Base-by-base conservation (phyloP, 2,888 invertebrate species). In the Eristalis pertinax region DNA sequence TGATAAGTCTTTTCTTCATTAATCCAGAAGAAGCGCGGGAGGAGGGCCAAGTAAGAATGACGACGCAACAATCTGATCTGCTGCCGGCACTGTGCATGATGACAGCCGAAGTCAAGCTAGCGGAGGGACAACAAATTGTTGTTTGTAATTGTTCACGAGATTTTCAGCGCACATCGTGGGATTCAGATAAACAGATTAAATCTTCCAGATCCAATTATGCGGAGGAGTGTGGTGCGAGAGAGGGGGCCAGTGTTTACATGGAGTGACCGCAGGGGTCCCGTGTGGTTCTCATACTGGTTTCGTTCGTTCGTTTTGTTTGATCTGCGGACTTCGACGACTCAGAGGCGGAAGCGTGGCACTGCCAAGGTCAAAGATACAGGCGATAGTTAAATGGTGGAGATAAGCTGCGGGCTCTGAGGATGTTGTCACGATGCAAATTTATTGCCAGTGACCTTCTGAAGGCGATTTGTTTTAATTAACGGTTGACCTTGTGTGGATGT, bases 101-200 rank as follows among this genome's bases (percentile, higher is more conserved):
- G 67, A 70, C 86, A 83, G 82, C 70, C 26, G 74, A 82, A 72
- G 22, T 7, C 63, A 69, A 74, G 74, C 56, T 67, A 24, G 60
- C 75, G 24, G 24, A 5, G 3, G 26, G 38, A 56, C 32, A 70
- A 62, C 62, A 72, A 79, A 67, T 70, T 81, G 74, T 43, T 32
- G 35, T 74, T 78, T 77, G 50, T 82, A 86, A 79, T 82, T 86
- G 75, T 72, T 82, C 70, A 77, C 70, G 82, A 70, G 78, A 82
- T 86, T 86, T 79, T 75, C 63, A 62, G 67, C 70, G 74, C 22
- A 56, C 82, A 73, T 63, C 56, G 73, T 78, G 70, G 64, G 78
- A 86, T 72, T 83, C 56, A 64, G 74, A 78, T 78, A 63, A 79
- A 67, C 75, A 50, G 78, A 78, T 79, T 69, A 50, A 63, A 81